Percentiles rank a stretch among this genome's conserved stretches.
Evolutionary conservation across 2,888 invertebrate species (phyloP).

Genomic region (Lepeophtheirus nordmannii): DNA sequence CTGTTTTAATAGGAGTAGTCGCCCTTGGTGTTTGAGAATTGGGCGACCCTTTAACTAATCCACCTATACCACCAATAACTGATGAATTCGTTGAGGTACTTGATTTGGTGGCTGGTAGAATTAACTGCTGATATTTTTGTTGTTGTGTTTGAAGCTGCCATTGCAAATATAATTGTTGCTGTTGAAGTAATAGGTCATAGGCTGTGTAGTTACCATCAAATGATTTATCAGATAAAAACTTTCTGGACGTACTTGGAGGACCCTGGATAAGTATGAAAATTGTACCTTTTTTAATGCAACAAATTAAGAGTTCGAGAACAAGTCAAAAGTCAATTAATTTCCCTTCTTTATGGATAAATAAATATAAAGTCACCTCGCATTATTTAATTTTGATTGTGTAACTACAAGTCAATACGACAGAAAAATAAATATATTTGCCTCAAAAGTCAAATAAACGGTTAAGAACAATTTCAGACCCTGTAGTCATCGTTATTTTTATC

Average conservation of each 20-base stretch:
- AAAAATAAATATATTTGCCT: no score
- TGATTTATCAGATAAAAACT: constrained; percentile 24
- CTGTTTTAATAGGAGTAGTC: background rate
- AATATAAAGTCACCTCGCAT: no score
- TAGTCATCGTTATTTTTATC: background rate
- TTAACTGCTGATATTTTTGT: constrained; percentile 26
- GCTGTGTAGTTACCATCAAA: constrained; percentile 51
- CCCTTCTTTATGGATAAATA: no score
- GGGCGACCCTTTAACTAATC: background rate
- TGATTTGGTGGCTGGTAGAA: background rate
- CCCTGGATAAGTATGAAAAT: constrained; percentile 39
- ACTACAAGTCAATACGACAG: no score
- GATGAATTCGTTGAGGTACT: background rate
- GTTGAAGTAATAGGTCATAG: constrained; percentile 77
- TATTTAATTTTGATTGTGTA: no score
- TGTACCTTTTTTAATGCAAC: background rate
- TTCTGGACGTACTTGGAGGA: constrained; percentile 71
- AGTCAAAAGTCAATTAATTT: background rate
- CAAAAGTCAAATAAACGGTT: no score
- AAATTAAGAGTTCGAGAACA: background rate
- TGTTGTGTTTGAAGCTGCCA: constrained; percentile 47
- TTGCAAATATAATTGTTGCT: constrained; percentile 80
- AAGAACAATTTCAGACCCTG: background rate
- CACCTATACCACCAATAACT: background rate
- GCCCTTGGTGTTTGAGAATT: background rate